Conservation (phyloP, 2,113 vertebrate genomes). For the Zootoca vivipara region DNA sequence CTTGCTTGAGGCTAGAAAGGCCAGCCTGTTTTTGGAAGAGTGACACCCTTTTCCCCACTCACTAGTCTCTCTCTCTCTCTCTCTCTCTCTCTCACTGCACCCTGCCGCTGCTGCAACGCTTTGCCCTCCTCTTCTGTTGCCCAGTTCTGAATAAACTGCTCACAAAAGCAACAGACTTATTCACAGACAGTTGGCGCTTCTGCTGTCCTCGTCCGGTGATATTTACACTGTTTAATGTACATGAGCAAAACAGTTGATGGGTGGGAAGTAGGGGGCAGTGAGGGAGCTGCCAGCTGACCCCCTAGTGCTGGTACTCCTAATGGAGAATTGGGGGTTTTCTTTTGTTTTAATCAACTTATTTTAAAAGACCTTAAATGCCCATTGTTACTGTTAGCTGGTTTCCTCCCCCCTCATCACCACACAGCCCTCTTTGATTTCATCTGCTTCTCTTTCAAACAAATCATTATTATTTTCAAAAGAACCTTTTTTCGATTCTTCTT, state of each 20-base stretch:
- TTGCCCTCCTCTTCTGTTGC: neutral
- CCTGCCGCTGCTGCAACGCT: neutral
- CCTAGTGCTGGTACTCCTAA: conserved; percentile 43
- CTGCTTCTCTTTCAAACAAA: neutral
- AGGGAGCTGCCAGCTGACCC: neutral
- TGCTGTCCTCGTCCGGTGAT: neutral
- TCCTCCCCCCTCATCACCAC: neutral
- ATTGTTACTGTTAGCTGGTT: conserved; percentile 20
- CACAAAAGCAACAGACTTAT: neutral
- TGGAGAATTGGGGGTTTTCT: conserved; percentile 1
- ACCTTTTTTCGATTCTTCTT: neutral
- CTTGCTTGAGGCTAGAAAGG: neutral
- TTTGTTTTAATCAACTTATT: neutral
- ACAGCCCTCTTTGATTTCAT: conserved; percentile 20
- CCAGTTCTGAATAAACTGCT: neutral
- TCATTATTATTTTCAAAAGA: neutral
- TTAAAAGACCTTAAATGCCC: neutral
- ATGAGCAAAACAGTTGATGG: neutral
- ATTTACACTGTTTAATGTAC: conserved; percentile 17
- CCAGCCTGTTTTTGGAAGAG: neutral
- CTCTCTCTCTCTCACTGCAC: neutral
- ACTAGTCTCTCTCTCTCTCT: neutral
- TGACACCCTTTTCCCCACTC: no score
- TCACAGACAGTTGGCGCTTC: neutral
- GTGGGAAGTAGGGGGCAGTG: neutral